phyloP scores from a whole-genome alignment of 2,888 invertebrate species.

The Therioaphis trifolii region DNA sequence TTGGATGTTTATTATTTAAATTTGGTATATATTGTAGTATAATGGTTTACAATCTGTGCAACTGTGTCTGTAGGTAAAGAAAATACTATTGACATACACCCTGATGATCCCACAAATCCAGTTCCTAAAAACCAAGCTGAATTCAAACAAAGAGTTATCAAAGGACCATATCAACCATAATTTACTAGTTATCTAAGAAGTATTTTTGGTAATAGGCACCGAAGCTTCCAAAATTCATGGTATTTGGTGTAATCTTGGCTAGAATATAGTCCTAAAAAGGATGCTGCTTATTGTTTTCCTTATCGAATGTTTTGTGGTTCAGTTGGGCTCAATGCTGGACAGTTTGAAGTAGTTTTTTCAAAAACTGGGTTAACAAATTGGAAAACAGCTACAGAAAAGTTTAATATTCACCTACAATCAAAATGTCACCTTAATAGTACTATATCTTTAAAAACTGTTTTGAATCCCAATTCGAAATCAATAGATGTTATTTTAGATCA shows the following conservation, averaged over 20 bases:
- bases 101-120: constrained; percentile 14
- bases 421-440: constrained; percentile 12
- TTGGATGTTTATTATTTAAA: no score
- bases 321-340: background rate
- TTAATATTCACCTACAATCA: constrained; percentile 14
- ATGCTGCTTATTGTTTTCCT: constrained; percentile 1
- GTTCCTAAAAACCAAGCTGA: constrained; percentile 12
- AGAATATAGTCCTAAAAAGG: background rate
- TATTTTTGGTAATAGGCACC: background rate
- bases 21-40: no score
- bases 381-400: background rate
- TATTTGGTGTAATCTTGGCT: background rate
- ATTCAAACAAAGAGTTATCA: constrained; percentile 21
- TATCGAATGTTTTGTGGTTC: constrained; percentile 23
- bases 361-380: constrained; percentile 8
- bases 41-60: no score
- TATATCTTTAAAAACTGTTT: constrained; percentile 5
- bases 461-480: constrained; percentile 14
- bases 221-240: background rate
- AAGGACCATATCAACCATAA: constrained; percentile 21
- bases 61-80: no score
- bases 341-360: no score
- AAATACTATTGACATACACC: constrained; percentile 3
- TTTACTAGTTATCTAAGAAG: background rate
- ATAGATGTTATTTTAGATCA: constrained; percentile 4